Evolutionary conservation across 1,140 invertebrate species (phyloP), one percentile per base, ranked within the genome.

Genomic region (Euwallacea fornicatus): DNA sequence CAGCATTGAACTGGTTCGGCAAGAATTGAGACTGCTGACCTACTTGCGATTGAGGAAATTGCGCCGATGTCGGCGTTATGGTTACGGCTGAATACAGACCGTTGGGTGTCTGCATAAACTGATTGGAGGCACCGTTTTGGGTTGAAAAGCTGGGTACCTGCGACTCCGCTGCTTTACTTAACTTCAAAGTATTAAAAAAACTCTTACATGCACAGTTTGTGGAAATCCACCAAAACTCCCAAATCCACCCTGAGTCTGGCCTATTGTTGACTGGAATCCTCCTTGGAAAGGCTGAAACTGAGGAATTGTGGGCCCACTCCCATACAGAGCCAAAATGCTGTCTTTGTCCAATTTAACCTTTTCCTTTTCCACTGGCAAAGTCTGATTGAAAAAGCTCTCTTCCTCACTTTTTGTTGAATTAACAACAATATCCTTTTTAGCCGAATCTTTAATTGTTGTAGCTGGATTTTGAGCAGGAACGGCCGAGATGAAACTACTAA

Each of bases 281-380:
- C 73, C 72, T 53, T 71, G 65, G 59, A 16, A 72, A 42, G 63
- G 65, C 16, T 64, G 55, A 21, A 41, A 74, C 16, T 53, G 67
- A 53, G 72, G 76, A 74, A 74, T 77, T 73, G 69, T 76, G 73
- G 41, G 74, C 56, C 47, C 84, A 76, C 88, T 91, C 73, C 90
- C 91, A 81, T 96, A 98, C 42, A 97, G 81, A 6, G 95, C 94
- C 79, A 98, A 83, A 82, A 98, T 97, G 79, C 94, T 97, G 78
- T 97, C 94, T 95, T 97, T 33, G 93, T 95, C 81, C 21, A 97
- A 84, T 83, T 95, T 94, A 68, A 88, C 89, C 73, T 90, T 91
- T 76, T 91, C 89, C 74, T 90, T 89, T 75, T 89, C 85, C 43
- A 87, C 88, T 0, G 91, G 88, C 2, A 87, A 84, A n/a, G 90